Percentiles rank a stretch among this genome's conserved stretches.
These are phyloP conservation scores for Vespertilio murinus DNA, from an alignment of 2,797 vertebrate genomes.

Conservation along the genomic window DNA sequence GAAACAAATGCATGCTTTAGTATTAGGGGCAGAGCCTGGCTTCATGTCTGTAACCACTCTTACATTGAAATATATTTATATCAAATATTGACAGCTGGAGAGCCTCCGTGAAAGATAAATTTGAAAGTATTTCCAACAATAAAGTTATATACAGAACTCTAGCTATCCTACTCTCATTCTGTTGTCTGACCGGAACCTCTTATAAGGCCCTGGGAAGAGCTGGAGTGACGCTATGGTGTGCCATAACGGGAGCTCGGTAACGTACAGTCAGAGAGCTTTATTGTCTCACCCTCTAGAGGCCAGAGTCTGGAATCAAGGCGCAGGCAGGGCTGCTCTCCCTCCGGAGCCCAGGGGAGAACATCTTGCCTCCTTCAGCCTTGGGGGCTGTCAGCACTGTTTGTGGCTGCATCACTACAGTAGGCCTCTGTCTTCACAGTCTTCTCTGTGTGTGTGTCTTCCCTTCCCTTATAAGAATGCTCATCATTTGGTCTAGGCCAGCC, in stretches of 20 bases:
- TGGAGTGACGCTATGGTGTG: neutral
- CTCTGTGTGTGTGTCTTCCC: neutral
- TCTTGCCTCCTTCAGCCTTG: neutral
- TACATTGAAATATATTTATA: neutral
- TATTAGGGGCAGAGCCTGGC: neutral
- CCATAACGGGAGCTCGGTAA: neutral
- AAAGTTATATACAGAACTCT: neutral
- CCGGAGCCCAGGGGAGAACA: neutral
- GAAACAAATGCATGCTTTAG: neutral
- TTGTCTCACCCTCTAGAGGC: neutral
- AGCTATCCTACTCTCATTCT: neutral
- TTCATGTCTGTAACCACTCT: neutral
- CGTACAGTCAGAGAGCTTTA: neutral
- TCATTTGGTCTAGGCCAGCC: neutral
- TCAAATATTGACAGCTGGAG: neutral
- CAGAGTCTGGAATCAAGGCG: neutral
- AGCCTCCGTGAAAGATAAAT: neutral
- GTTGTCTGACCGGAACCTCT: neutral
- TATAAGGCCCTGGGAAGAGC: neutral
- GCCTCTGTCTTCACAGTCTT: neutral
- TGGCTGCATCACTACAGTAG: neutral
- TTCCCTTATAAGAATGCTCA: neutral
- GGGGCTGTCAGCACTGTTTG: neutral
- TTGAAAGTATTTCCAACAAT: constrained; percentile 8
- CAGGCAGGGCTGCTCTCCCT: neutral